These are phyloP conservation scores for Megaustenia siamemsis DNA, from an alignment of 2,888 invertebrate genomes.

Conservation along the genomic window DNA sequence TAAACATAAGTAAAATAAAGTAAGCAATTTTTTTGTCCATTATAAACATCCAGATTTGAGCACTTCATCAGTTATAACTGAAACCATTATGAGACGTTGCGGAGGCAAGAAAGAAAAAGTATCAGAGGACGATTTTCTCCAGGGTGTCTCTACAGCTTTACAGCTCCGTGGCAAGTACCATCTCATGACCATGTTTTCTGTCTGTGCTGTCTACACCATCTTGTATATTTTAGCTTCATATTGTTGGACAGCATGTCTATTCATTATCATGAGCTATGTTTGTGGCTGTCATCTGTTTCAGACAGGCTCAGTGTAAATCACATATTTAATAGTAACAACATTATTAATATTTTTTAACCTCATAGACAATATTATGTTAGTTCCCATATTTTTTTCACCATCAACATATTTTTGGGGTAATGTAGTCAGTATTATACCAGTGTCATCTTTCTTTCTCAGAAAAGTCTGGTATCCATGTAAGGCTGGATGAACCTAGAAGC, in stretches of 20 bases:
- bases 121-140: constrained; percentile 58
- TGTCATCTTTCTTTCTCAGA: no score
- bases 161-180: constrained; percentile 52
- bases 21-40: constrained; percentile 7
- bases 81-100: constrained; percentile 54
- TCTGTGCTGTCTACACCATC: not conserved
- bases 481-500: no score
- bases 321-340: no score
- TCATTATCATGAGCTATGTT: not conserved
- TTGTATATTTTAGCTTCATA: not conserved
- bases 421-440: no score
- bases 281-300: no score
- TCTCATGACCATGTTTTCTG: not conserved
- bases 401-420: no score
- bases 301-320: no score
- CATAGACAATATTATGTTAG: no score
- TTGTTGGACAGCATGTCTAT: not conserved
- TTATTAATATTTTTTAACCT: no score
- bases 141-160: constrained; percentile 54
- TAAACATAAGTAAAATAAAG: not conserved
- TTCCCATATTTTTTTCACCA: no score
- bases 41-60: constrained; percentile 39
- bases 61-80: constrained; percentile 25
- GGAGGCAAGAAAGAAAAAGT: constrained; percentile 55
- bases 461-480: no score